Evolutionary conservation across 53 echinoderm and acorn worm species (phyloP), one percentile per base, ranked within the genome.

Genomic region (Holothuria scabra): DNA sequence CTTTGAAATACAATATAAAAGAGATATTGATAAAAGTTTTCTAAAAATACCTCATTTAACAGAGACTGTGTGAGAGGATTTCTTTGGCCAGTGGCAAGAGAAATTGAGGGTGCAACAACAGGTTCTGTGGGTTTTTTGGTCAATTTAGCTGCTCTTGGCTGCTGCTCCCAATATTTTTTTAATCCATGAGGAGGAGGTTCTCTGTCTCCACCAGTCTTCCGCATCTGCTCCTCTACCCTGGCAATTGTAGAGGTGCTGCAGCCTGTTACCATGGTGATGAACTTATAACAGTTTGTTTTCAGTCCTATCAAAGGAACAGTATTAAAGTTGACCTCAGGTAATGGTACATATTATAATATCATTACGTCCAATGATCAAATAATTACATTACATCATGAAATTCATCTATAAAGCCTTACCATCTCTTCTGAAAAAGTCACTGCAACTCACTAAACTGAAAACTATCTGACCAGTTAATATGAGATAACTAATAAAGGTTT

Each of bases 141-240:
- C n/a, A 16, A 35, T 62, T 81, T 81, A 23, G 62, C 41, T 14
- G 86, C 76, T 35, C 91, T 67, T 20, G 94, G 99, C 66, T 93
- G 88, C 65, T 93, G 67, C 71, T 93, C 83, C 99, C 99, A 99
- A 87, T 99, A 99, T 55, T 87, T 91, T 76, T 90, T 89, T 5
- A 99, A 89, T 33, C 99, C 99, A 63, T 99, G 99, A 67, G 92
- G 89, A 67, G 99, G 99, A 21, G 99, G 99, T 60, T 94, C 94
- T 32, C 99, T 81, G 75, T 94, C 91, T 8, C 99, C 99, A 7
- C 99, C 94, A 1, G 99, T 99, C 66, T 60, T 80, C 52, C 85
- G 79, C 99, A 99, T 99, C 86, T 99, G 99, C 26, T 92, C 86
- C 56, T 88, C 90, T 28, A 99, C 99, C 67, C 99, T 87, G 33